Conservation (phyloP, 2,113 vertebrate genomes). For the Machaerirhynchus nigripectus region DNA sequence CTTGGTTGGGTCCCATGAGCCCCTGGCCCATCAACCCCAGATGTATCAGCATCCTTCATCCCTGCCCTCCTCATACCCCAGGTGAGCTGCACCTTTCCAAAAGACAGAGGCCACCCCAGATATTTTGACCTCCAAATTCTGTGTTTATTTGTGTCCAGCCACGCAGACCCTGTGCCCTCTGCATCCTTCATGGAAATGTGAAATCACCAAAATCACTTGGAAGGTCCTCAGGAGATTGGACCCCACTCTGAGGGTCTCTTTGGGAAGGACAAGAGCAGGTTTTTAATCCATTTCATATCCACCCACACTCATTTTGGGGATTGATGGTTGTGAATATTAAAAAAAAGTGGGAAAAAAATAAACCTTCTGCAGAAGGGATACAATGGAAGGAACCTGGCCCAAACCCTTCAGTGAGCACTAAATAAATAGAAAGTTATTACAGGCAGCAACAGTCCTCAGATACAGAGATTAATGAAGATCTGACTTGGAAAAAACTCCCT, state of each 20-base stretch:
- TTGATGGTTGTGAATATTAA: neutral
- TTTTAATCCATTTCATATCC: neutral
- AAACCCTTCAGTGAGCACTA: accelerated
- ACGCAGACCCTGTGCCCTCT: neutral
- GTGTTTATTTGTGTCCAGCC: neutral
- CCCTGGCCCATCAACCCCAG: accelerated
- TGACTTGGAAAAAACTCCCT: neutral
- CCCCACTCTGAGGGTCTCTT: neutral
- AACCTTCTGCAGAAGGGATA: neutral
- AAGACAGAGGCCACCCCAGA: neutral
- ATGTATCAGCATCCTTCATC: neutral
- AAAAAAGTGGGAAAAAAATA: neutral
- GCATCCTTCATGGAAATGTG: neutral
- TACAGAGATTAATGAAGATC: neutral
- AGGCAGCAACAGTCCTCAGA: neutral
- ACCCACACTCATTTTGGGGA: accelerated
- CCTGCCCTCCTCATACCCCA: neutral
- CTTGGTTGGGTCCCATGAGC: neutral
- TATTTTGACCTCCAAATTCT: neutral
- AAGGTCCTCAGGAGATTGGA: neutral
- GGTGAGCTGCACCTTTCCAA: neutral
- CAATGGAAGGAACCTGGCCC: neutral
- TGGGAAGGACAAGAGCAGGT: neutral
- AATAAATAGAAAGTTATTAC: neutral
- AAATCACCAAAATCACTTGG: neutral